A percentile compares a stretch with the other conserved stretches of the same genome.
Conservation (phyloP, 2,113 vertebrate genomes). For the Nettapus auritus region DNA sequence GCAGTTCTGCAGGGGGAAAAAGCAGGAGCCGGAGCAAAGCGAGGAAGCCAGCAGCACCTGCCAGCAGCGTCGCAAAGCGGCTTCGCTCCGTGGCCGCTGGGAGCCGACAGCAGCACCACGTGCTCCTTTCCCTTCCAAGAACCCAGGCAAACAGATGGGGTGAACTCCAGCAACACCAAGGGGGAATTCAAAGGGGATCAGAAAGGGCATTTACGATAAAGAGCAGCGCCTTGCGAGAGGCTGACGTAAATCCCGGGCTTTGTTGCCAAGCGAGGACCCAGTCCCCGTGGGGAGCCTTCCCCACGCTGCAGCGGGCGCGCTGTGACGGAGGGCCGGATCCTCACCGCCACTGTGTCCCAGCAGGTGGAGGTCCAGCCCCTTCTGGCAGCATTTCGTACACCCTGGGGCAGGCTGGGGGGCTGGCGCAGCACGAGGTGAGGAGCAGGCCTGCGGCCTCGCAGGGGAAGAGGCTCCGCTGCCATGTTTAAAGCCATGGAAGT, state of each 20-base stretch:
- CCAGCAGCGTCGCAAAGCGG: neutral
- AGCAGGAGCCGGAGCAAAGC: neutral
- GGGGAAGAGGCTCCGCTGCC: accelerated
- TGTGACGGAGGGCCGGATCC: neutral
- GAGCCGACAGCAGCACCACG: neutral
- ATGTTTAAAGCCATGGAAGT: neutral
- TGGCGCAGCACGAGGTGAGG: neutral
- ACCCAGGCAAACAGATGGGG: neutral
- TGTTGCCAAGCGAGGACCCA: neutral
- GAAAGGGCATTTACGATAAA: neutral
- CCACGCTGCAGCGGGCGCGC: accelerated
- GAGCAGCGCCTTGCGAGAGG: neutral
- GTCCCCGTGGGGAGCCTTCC: accelerated
- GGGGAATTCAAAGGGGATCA: neutral
- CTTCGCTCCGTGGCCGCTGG: accelerated
- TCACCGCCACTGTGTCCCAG: neutral
- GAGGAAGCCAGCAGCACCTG: neutral
- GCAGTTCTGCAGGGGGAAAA: neutral
- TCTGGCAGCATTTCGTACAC: accelerated
- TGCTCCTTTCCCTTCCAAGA: neutral
- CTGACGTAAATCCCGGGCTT: neutral
- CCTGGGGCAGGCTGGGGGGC: neutral
- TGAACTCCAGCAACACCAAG: neutral
- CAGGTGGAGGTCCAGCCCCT: neutral
- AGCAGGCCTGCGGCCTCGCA: neutral